Evolutionary conservation across 2,797 vertebrate species (phyloP).

Genomic region (Avahi laniger): DNA sequence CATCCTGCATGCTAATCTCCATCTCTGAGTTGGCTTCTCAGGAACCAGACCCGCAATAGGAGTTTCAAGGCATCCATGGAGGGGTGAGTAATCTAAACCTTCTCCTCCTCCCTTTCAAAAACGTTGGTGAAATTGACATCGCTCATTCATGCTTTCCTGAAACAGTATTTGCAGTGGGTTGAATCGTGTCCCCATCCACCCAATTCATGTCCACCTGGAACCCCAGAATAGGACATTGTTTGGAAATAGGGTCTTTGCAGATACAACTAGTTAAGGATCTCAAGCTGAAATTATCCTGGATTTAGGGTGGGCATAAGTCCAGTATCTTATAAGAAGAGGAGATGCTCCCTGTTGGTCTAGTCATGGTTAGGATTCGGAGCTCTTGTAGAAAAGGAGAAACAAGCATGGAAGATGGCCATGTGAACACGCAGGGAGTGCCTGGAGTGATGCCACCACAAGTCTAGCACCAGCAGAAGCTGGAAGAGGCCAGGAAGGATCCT

Average conservation of each 20-base stretch:
- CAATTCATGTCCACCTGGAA: not conserved
- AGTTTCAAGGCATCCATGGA: not conserved
- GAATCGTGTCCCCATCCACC: not conserved
- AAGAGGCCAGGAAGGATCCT: not conserved
- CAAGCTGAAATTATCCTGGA: not conserved
- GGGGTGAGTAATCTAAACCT: not conserved
- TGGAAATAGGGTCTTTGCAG: not conserved
- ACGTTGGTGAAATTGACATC: not conserved
- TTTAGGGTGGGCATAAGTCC: not conserved
- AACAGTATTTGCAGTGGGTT: not conserved
- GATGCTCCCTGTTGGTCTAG: not conserved
- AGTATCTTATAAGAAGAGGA: not conserved
- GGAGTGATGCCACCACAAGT: not conserved
- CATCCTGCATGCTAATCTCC: not conserved
- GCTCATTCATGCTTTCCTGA: not conserved
- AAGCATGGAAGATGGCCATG: not conserved
- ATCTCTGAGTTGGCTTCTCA: not conserved
- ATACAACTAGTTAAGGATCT: not conserved
- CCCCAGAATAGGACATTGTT: not conserved
- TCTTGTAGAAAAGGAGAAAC: not conserved
- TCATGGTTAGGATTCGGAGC: not conserved
- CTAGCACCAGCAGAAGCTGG: not conserved
- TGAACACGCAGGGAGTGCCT: not conserved
- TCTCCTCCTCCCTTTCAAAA: not conserved
- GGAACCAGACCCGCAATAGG: not conserved